Conservation (phyloP, 2,888 invertebrate species). For the Acanthosepion lycidas region DNA sequence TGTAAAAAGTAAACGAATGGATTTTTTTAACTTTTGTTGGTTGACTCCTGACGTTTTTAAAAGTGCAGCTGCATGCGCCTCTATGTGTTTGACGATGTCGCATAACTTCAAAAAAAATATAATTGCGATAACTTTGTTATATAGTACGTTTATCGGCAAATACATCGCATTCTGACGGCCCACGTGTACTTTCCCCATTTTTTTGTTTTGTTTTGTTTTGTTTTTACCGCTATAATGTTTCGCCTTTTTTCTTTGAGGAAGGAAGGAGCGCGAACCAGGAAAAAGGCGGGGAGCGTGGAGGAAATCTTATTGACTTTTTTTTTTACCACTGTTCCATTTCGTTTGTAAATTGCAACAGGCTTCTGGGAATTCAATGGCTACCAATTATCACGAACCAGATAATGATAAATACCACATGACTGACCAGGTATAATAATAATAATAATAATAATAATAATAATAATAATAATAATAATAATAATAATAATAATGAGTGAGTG, state of each 20-base stretch:
- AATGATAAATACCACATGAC: constrained; percentile 33
- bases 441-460: neutral
- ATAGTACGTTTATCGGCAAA: neutral
- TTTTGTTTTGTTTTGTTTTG: neutral
- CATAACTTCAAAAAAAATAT: neutral
- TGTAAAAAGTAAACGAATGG: too few species aligned
- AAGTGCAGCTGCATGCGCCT: neutral
- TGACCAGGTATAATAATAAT: neutral
- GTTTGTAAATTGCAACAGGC: constrained; percentile 33
- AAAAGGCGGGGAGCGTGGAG: neutral
- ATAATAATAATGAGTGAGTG: neutral
- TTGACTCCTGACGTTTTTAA: too few species aligned
- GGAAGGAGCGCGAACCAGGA: neutral
- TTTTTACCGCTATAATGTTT: neutral
- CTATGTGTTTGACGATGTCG: neutral
- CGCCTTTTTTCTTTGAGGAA: neutral
- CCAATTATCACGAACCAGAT: constrained; percentile 33
- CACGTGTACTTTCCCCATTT: neutral
- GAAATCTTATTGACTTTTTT: neutral
- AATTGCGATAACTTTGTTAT: neutral
- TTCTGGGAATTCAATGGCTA: constrained; percentile 33
- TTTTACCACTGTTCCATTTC: neutral
- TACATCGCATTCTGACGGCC: neutral
- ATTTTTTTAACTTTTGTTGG: too few species aligned
- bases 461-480: neutral